Conservation (phyloP, 92 coral and sea anemone species). For the Montipora capitata region DNA sequence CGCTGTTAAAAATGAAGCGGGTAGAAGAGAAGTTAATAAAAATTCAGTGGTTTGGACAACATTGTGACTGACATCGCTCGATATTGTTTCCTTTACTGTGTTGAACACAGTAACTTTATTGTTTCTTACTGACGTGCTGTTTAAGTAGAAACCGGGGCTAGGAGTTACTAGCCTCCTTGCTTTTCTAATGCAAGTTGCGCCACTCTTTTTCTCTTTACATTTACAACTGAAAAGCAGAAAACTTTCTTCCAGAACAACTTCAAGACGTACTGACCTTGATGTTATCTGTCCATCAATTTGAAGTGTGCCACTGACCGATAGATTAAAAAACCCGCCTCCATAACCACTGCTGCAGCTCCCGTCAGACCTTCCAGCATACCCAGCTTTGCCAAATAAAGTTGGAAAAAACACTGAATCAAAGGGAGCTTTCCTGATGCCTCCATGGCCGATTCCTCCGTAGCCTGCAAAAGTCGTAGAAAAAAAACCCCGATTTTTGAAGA, state of each 20-base stretch:
- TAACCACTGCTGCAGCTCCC: slow-evolving; percentile 79
- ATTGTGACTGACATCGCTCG: not conserved
- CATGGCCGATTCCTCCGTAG: slow-evolving; percentile 82
- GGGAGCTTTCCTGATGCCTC: slow-evolving; percentile 56
- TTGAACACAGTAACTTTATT: too few species aligned
- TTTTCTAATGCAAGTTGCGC: not conserved
- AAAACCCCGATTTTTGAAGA: too few species aligned
- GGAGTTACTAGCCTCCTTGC: not conserved
- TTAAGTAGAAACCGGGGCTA: too few species aligned
- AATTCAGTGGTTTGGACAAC: not conserved
- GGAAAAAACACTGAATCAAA: slow-evolving; percentile 83
- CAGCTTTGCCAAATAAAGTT: slow-evolving; percentile 76
- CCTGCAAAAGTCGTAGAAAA: slow-evolving; percentile 16
- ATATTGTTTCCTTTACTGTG: too few species aligned
- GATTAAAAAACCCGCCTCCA: slow-evolving; percentile 85
- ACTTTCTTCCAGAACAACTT: not conserved
- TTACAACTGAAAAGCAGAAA: not conserved
- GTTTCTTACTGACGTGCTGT: too few species aligned
- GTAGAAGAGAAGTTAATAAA: not conserved
- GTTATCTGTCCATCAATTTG: slow-evolving; percentile 82
- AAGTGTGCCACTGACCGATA: slow-evolving; percentile 80
- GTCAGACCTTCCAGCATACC: slow-evolving; percentile 83
- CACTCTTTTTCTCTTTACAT: not conserved
- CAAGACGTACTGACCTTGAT: slow-evolving; percentile 63
- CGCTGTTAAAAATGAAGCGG: slow-evolving; percentile 63